Evolutionary conservation across 2,113 vertebrate genomes (phyloP).

Genomic region (Caranx melampygus): DNA sequence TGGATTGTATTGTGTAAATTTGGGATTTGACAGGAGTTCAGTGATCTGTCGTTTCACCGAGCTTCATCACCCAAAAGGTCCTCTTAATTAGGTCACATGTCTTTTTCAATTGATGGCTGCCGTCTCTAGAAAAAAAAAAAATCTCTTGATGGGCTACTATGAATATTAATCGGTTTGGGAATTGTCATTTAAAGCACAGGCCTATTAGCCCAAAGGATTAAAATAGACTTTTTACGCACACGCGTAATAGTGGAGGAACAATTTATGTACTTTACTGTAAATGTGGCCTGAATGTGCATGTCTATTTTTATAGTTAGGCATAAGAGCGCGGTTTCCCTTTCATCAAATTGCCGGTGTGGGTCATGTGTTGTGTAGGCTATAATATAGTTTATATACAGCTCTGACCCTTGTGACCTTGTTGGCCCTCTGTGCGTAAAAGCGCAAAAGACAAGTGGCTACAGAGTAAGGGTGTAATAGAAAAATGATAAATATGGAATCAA

Average conservation of each 20-base stretch:
- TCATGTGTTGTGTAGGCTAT: background rate
- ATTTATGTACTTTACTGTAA: slow-evolving; percentile 35
- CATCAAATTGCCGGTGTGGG: background rate
- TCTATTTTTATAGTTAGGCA: slow-evolving; percentile 2
- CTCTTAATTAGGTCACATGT: slow-evolving; percentile 55
- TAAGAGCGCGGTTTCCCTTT: background rate
- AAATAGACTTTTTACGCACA: slow-evolving; percentile 70
- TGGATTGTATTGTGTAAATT: slow-evolving; percentile 51
- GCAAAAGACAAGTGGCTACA: background rate
- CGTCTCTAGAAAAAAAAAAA: slow-evolving; percentile 26
- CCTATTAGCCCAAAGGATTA: slow-evolving; percentile 52
- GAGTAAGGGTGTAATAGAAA: background rate
- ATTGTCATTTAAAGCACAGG: slow-evolving; percentile 64
- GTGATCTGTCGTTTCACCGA: slow-evolving; percentile 39
- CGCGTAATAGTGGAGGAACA: slow-evolving; percentile 22
- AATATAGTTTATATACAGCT: background rate
- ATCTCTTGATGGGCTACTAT: slow-evolving; percentile 38
- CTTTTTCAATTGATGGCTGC: slow-evolving; percentile 45
- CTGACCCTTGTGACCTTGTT: slow-evolving; percentile 54
- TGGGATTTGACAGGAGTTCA: slow-evolving; percentile 49
- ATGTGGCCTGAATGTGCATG: slow-evolving; percentile 6
- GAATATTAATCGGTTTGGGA: slow-evolving; percentile 64
- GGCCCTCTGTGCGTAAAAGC: slow-evolving; percentile 61
- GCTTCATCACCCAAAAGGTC: slow-evolving; percentile 46
- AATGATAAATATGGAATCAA: background rate